Percentiles rank a stretch among this genome's conserved stretches.
Evolutionary conservation across 2,797 vertebrate genomes (phyloP).

Genomic region (Eospalax fontanierii): DNA sequence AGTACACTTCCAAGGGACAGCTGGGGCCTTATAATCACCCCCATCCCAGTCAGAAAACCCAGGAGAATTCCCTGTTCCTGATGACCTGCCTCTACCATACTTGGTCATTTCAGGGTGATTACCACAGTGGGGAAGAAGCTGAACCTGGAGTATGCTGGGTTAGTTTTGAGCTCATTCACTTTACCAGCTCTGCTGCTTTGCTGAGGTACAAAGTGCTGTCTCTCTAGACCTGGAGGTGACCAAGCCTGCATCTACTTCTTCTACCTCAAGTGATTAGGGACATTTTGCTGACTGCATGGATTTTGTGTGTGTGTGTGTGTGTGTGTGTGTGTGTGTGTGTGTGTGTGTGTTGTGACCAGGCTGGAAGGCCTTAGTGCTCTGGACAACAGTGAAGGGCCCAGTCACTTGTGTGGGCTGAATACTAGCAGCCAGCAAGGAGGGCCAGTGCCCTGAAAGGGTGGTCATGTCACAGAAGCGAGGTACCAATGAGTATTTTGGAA

Average conservation of each 20-base stretch:
- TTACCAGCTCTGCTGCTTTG: background rate
- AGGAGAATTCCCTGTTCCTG: background rate
- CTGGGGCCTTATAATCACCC: background rate
- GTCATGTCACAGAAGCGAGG: background rate
- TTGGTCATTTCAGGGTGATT: conserved; percentile 88
- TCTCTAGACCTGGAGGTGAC: background rate
- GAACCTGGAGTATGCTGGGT: conserved; percentile 86
- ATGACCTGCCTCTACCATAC: too few species aligned
- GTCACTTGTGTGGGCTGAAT: background rate
- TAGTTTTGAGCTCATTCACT: background rate
- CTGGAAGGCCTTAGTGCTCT: background rate
- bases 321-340: background rate
- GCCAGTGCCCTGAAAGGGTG: background rate
- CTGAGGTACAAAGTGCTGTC: background rate
- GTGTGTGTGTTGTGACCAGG: background rate
- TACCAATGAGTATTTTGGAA: background rate
- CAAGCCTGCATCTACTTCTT: background rate
- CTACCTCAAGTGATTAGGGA: background rate
- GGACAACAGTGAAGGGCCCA: background rate
- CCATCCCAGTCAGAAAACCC: background rate
- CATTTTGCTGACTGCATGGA: background rate
- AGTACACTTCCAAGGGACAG: background rate
- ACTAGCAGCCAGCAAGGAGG: background rate
- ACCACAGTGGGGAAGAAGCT: conserved; percentile 91
- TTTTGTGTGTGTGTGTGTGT: background rate